Base-by-base conservation (phyloP, 2,888 invertebrate species). In the Graphium colonna region DNA sequence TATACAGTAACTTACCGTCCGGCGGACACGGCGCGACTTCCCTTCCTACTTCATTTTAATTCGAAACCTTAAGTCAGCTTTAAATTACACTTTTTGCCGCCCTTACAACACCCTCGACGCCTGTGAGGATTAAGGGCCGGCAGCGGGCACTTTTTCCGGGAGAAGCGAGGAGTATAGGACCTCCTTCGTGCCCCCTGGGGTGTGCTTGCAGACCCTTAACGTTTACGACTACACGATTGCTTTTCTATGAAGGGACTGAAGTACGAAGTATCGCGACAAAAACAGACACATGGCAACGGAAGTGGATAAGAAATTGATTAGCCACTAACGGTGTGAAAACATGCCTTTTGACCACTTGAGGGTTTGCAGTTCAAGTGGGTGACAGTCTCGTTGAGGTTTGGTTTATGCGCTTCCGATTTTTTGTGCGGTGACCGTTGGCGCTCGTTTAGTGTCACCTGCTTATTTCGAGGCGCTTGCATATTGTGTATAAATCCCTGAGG, bases 211-310 rank as follows among this genome's bases (percentile, higher is more conserved):
- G 83, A 82, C 89, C 90, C 88, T 89, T 90, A 90, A 90, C 90
- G 86, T 91, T 92, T 92, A 92, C 91, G 90, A 91, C 90, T 87
- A 87, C 86, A 86, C 92, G 91, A 92, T 92, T 91, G 92, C 92
- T 90, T 89, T 89, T 87, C 88, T 83, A 88, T 88, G 88, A 89
- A 87, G 86, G 88, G 80, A 71, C 79, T 74, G 68, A 67, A 74
- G 75, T 73, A 79, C 72, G 75, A n/a, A 5, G 2, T 21, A 71
- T 73, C 75, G 73, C 68, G 76, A 72, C 81, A 82, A 79, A 79
- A 83, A 81, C 75, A 74, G 74, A 74, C 86, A 85, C 82, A 80
- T 85, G 70, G 58, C 63, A 70, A 56, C 73, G 82, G 83, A 83
- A 73, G 77, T 71, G 68, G 69, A 72, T 72, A 72, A 71, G 67